Evolutionary conservation across 2,113 vertebrate species (phyloP).

Genomic region (Epinephelus lanceolatus): DNA sequence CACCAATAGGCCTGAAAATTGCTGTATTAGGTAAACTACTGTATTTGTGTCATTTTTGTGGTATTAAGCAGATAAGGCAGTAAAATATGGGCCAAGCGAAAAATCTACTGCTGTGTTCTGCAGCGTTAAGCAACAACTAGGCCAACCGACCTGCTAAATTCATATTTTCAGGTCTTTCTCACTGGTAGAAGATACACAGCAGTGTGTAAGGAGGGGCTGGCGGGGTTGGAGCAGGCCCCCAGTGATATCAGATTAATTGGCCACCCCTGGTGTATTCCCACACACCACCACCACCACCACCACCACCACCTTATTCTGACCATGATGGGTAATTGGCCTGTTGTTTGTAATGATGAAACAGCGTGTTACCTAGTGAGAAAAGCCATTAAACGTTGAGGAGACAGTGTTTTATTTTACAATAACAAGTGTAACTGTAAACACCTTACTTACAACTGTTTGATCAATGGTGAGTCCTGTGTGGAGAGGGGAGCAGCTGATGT

Average conservation of each 20-base stretch:
- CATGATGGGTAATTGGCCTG: constrained; percentile 41
- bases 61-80: not conserved
- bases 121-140: not conserved
- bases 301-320: constrained; percentile 2
- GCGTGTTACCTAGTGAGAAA: constrained; percentile 15
- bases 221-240: not conserved
- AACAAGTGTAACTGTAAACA: constrained; percentile 20
- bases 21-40: not conserved
- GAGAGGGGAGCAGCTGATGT: not conserved
- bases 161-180: not conserved
- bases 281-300: too few relatives aligned
- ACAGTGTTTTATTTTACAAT: not conserved
- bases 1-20: not conserved
- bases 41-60: not conserved
- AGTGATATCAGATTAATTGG: constrained; percentile 39
- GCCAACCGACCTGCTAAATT: constrained; percentile 13
- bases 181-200: not conserved
- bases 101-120: not conserved
- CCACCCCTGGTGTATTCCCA: not conserved
- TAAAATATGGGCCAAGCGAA: not conserved
- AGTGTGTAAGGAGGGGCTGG: not conserved
- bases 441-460: constrained; percentile 20
- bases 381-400: constrained; percentile 33
- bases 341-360: constrained; percentile 48
- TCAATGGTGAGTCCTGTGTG: constrained; percentile 5